Evolutionary conservation across 2,797 vertebrate species (phyloP), one percentile per base, ranked within the genome.

Genomic region (Enteromius paludinosus): DNA sequence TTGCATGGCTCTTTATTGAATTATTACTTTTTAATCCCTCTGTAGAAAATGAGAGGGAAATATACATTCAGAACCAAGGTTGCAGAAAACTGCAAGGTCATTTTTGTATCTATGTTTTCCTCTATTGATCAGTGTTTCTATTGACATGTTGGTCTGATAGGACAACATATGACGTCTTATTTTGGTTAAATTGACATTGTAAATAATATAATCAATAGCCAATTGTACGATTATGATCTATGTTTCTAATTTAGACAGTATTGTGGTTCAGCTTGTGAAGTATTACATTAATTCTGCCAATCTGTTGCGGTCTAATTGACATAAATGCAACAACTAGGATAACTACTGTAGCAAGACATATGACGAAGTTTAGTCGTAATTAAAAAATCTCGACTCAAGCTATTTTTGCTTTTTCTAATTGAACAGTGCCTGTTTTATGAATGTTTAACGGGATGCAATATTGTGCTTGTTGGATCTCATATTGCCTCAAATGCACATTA

Each of bases 401-500:
- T 23, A 69, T 61, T 28, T 47, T 74, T 81, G 49, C 35, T 20
- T 15, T 79, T 56, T 79, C n/a, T 41, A 79, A 68, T 70, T 43
- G 9, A 59, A 52, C 7, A 25, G 64, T 49, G 76, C 28, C 6
- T 1, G 25, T 79, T 43, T 62, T 69, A 75, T 69, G 43, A 68
- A 59, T 68, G 78, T 70, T 80, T 73, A 70, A 56, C 33, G 45
- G 33, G 41, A 68, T 79, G 75, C 64, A 56, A 61, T 81, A 61
- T 54, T 56, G 68, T 64, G 59, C 33, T 47, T 78, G 49, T 69
- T 33, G 23, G 54, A 43, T 71, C 33, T 56, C 62, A 73, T 72
- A 52, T 69, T 61, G 62, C 73, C 71, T 25, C 52, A 33, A 72
- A 61, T 82, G 20, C 52, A n/a, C 73, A 83, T 84, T 52, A 56